phyloP scores from a whole-genome alignment of 2,888 invertebrate genomes.

The Ectropis crepuscularia region DNA sequence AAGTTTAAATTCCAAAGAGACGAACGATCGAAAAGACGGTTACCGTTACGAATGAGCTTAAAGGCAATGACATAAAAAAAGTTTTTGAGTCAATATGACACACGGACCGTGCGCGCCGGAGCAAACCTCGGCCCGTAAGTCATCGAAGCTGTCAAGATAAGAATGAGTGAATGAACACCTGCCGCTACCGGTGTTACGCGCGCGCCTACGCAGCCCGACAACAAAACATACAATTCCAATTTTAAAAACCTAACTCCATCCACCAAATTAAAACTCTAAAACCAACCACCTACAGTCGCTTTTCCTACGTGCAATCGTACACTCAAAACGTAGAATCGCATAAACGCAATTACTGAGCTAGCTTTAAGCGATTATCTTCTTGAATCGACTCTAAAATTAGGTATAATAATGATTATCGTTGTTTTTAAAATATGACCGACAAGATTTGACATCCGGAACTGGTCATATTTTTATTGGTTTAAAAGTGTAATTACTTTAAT shows the following conservation, averaged over 20 bases:
- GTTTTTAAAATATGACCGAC: conserved; percentile 74
- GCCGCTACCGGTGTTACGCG: conserved; percentile 82
- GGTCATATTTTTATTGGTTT: conserved; percentile 60
- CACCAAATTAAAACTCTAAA: conserved; percentile 54
- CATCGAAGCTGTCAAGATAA: conserved; percentile 84
- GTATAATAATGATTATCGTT: conserved; percentile 78
- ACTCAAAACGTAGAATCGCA: conserved; percentile 59
- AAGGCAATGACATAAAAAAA: conserved; percentile 73
- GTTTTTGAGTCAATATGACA: conserved; percentile 74
- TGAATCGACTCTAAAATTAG: conserved; percentile 77
- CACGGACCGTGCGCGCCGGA: conserved; percentile 58
- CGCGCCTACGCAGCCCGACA: conserved; percentile 72
- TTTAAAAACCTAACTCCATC: conserved; percentile 49
- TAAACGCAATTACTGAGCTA: conserved; percentile 61
- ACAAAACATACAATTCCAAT: conserved; percentile 58
- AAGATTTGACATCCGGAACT: conserved; percentile 73
- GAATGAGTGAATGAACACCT: conserved; percentile 83
- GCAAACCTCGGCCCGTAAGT: conserved; percentile 72
- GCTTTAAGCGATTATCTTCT: conserved; percentile 72
- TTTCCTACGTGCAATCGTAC: conserved; percentile 45
- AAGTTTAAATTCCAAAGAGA: conserved; percentile 73
- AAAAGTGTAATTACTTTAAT: conserved; percentile 56
- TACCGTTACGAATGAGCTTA: conserved; percentile 82
- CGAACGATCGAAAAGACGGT: conserved; percentile 71
- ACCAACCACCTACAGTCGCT: conserved; percentile 51